These are phyloP conservation scores for Phymastichus coffea DNA, from an alignment of 1,140 invertebrate species.

Conservation along the genomic window DNA sequence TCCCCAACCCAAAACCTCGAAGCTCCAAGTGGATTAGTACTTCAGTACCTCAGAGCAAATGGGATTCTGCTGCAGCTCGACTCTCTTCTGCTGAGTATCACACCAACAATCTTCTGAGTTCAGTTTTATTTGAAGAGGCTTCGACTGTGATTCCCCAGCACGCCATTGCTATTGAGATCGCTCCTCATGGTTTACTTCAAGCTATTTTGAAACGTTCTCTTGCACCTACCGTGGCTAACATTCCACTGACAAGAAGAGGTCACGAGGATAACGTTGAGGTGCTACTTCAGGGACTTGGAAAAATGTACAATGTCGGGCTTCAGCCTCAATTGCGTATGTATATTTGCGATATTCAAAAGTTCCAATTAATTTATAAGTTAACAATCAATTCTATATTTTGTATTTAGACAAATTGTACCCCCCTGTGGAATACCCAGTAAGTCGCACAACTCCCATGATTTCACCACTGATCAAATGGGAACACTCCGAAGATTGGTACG, in stretches of 20 bases:
- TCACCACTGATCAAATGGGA: slow-evolving; percentile 82
- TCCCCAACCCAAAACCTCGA: slow-evolving; percentile 68
- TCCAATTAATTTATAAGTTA: too few relatives aligned
- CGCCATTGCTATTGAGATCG: slow-evolving; percentile 79
- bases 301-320: slow-evolving; percentile 66
- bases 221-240: slow-evolving; percentile 61
- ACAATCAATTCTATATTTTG: too few relatives aligned
- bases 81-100: slow-evolving; percentile 88
- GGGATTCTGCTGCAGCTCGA: slow-evolving; percentile 69
- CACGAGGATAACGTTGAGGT: slow-evolving; percentile 71
- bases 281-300: slow-evolving; percentile 73
- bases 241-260: slow-evolving; percentile 77
- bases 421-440: slow-evolving; percentile 67
- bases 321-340: slow-evolving; percentile 57
- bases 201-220: slow-evolving; percentile 66
- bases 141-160: slow-evolving; percentile 73
- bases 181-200: slow-evolving; percentile 77
- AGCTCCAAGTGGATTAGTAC: slow-evolving; percentile 84
- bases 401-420: slow-evolving; percentile 60
- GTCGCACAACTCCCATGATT: slow-evolving; percentile 71
- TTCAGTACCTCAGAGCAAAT: slow-evolving; percentile 75
- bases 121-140: slow-evolving; percentile 86
- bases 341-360: too few relatives aligned
- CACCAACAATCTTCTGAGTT: slow-evolving; percentile 84
- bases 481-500: slow-evolving; percentile 78